Conservation (phyloP, 1,140 invertebrate genomes). For the Metopolophium dirhodum region DNA sequence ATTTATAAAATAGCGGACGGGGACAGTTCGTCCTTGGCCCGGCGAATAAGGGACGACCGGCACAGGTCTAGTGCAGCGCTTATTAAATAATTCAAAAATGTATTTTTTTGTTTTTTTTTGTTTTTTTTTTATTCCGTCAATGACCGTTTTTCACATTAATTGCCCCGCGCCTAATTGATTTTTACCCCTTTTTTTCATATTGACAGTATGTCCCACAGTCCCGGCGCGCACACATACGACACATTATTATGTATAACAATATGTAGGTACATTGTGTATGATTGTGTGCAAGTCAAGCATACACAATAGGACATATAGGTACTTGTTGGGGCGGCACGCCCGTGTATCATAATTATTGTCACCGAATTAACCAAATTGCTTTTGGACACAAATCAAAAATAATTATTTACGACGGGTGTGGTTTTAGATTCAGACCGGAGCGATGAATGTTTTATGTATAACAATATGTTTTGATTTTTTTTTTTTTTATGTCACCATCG, state of each 20-base stretch:
- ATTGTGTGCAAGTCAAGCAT: neutral
- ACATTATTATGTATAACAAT: neutral
- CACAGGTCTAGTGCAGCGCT: neutral
- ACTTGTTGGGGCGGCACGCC: neutral
- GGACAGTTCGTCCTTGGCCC: constrained; percentile 29
- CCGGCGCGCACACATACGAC: neutral
- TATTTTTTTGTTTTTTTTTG: too few species aligned
- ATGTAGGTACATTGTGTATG: neutral
- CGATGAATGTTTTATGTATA: too few species aligned
- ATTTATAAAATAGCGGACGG: neutral
- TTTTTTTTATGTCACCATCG: neutral
- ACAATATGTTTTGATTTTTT: neutral
- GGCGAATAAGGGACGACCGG: neutral
- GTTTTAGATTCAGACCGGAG: neutral
- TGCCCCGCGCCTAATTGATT: constrained; percentile 6
- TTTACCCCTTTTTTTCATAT: neutral
- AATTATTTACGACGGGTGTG: neutral
- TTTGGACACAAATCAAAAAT: neutral
- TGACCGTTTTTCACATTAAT: constrained; percentile 63
- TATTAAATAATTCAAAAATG: constrained; percentile 49
- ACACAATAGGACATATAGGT: neutral
- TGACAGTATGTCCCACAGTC: neutral
- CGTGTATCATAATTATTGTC: neutral
- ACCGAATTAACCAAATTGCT: neutral
- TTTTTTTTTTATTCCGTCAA: constrained; percentile 77